These are phyloP conservation scores for Excalfactoria chinensis DNA, from an alignment of 2,113 vertebrate species.

Conservation along the genomic window DNA sequence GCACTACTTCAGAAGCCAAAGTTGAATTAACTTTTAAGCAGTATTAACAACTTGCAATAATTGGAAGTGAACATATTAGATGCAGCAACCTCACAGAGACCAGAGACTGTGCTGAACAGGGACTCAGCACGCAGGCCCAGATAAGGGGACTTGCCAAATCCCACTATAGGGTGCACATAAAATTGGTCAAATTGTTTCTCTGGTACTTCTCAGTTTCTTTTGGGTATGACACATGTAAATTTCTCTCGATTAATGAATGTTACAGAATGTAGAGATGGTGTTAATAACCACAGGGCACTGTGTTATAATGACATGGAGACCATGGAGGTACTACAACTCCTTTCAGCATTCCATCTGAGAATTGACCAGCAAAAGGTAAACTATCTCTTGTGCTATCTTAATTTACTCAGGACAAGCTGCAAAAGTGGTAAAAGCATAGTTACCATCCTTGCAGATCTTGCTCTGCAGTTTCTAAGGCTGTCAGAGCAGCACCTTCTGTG, in stretches of 20 bases:
- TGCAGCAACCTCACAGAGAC: background rate
- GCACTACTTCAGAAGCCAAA: background rate
- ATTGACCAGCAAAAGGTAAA: background rate
- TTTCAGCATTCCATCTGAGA: background rate
- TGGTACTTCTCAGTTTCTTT: fast-evolving
- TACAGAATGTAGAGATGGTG: fast-evolving
- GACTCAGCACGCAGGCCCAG: background rate
- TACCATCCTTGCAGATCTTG: background rate
- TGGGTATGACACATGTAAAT: background rate
- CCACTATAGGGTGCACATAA: fast-evolving
- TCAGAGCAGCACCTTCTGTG: background rate
- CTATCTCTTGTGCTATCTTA: background rate
- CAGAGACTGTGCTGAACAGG: background rate
- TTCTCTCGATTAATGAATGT: background rate
- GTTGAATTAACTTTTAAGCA: background rate
- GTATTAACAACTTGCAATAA: background rate
- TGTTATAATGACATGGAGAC: background rate
- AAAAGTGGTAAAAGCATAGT: background rate
- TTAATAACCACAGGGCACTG: background rate
- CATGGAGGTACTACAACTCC: background rate
- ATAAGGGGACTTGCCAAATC: background rate
- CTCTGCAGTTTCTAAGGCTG: background rate
- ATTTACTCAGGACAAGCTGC: background rate
- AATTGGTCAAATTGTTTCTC: fast-evolving
- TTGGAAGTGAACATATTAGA: background rate